phyloP scores from a whole-genome alignment of 30 jellyfish, hydroid and myxozoan genomes.

The Aurelia coerulea region DNA sequence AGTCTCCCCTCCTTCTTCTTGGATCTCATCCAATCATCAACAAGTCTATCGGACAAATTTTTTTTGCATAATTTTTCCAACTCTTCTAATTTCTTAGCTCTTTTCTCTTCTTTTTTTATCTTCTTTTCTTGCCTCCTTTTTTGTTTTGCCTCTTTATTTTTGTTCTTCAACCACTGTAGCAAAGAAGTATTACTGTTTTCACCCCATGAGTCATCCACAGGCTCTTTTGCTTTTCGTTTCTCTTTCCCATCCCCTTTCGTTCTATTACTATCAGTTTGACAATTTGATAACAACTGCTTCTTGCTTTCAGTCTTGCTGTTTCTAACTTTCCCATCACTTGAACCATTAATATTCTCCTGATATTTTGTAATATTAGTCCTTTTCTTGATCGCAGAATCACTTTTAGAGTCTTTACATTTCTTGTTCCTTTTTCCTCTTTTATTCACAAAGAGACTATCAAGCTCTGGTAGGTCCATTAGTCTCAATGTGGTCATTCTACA shows the following conservation, averaged over 20 bases:
- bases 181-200: constrained; percentile 27
- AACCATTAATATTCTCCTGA: background rate
- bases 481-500: constrained; percentile 41
- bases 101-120: constrained; percentile 25
- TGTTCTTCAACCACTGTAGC: constrained; percentile 43
- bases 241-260: background rate
- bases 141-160: constrained; percentile 26
- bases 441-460: background rate
- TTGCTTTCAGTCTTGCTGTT: background rate
- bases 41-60: constrained; percentile 22
- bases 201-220: constrained; percentile 31
- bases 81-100: constrained; percentile 21
- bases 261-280: background rate
- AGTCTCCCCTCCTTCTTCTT: constrained; percentile 12
- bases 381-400: background rate
- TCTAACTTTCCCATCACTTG: background rate
- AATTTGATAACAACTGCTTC: background rate
- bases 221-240: background rate
- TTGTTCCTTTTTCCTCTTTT: background rate
- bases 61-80: constrained; percentile 22
- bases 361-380: background rate
- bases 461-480: constrained; percentile 25
- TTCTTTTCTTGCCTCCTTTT: constrained; percentile 15
- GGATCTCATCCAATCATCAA: constrained; percentile 45
- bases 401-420: background rate